Evolutionary conservation across 2,888 invertebrate species (phyloP), one percentile per base, ranked within the genome.

Genomic region (Sphaeridia pumilis): DNA sequence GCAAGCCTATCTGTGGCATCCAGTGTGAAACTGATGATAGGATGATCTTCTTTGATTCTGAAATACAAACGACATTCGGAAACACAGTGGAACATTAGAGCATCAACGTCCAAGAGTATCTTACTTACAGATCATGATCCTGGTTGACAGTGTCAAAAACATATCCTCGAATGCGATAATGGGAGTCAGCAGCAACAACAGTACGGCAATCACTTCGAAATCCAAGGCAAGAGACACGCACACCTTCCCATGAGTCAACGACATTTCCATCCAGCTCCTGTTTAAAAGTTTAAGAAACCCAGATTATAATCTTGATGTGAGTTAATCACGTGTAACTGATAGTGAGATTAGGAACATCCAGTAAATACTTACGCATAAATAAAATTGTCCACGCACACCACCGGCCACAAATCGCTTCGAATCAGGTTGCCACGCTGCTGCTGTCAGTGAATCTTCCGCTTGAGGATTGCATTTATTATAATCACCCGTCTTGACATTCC

Each of bases 181-280:
- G 95, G 66, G 94, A 93, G 73, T 98, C 97, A 36, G 95, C 89
- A 47, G 95, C 95, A 60, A 95, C 76, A 66, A 94, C 89, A 56
- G 84, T 82, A 74, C 87, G 87, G 46, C 87, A 88, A 74, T 95
- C 95, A 50, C 76, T 78, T 68, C 89, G 80, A 71, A 87, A 90
- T 72, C 83, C 85, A 54, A 98, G 77, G 70, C 92, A 87, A 73
- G 93, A 93, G 46, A 98, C 92, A 35, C 97, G 80, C 48, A 97
- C 93, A 59, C 97, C 97, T 76, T 97, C 95, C 94, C 94, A 95
- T 50, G 86, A 86, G 74, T 93, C 89, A 55, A 90, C 73, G 52
- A 95, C 81, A 66, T 84, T 83, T 50, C 94, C 94, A 72, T 90
- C 85, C 67, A 87, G 75, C 75, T 87, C 86, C 74, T 81, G 74